phyloP scores from a whole-genome alignment of 2,797 vertebrate species.

The Sebastes trivittatus region DNA sequence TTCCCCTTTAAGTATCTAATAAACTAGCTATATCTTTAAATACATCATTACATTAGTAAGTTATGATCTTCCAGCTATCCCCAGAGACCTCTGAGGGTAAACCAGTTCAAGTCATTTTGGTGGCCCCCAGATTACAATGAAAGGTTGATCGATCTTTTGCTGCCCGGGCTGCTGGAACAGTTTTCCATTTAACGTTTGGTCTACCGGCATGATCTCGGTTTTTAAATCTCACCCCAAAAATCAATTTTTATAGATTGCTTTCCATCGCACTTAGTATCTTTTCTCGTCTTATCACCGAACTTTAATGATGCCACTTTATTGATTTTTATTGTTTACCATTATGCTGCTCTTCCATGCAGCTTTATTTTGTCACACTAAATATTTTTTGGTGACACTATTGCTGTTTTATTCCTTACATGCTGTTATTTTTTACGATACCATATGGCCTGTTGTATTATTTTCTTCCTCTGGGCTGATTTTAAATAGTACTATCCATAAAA shows the following conservation, averaged over 20 bases:
- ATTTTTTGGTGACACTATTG: conserved; percentile 25
- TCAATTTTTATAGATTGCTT: conserved; percentile 51
- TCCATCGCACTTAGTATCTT: conserved; percentile 11
- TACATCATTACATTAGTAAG: neutral
- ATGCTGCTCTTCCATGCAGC: neutral
- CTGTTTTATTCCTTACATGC: conserved; percentile 26
- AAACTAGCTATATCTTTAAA: neutral
- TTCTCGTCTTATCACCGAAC: conserved; percentile 5
- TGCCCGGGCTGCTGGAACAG: neutral
- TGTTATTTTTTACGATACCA: conserved; percentile 34
- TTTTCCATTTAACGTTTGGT: conserved; percentile 26
- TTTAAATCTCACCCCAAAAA: conserved; percentile 38
- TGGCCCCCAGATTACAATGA: conserved; percentile 2
- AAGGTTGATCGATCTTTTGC: conserved; percentile 30
- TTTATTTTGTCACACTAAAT: conserved; percentile 16
- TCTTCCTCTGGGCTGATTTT: neutral
- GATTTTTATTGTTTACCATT: conserved; percentile 30
- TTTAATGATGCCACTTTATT: conserved; percentile 42
- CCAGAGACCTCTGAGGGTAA: conserved; percentile 2
- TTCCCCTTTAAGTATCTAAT: too few relatives aligned
- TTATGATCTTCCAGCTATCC: neutral
- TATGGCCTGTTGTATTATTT: conserved; percentile 1
- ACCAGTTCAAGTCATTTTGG: conserved; percentile 4
- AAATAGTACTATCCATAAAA: neutral
- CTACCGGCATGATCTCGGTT: neutral